These are phyloP conservation scores for Macrosoma leucophasiata DNA, from an alignment of 2,888 invertebrate genomes.

Conservation along the genomic window DNA sequence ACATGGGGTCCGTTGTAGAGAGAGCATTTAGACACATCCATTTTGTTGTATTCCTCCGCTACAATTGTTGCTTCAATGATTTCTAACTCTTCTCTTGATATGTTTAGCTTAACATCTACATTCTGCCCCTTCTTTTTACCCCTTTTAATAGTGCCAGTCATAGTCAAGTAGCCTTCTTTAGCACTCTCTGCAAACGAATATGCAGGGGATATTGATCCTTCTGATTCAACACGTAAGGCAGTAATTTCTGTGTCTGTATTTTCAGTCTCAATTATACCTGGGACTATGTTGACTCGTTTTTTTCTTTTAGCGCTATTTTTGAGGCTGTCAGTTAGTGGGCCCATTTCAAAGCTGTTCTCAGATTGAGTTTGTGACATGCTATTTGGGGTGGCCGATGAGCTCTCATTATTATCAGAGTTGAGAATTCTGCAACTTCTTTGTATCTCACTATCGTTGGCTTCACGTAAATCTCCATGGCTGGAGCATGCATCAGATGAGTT, in stretches of 20 bases:
- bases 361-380: slow-evolving; percentile 68
- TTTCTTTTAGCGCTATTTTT: slow-evolving; percentile 70
- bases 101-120: slow-evolving; percentile 82
- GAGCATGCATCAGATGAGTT: slow-evolving; percentile 71
- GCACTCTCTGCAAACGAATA: slow-evolving; percentile 71
- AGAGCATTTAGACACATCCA: slow-evolving; percentile 74
- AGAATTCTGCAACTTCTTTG: slow-evolving; percentile 51
- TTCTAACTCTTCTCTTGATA: slow-evolving; percentile 82
- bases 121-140: slow-evolving; percentile 83
- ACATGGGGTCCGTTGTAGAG: slow-evolving; percentile 79
- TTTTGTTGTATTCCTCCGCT: slow-evolving; percentile 74
- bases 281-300: slow-evolving; percentile 79
- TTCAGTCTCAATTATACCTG: slow-evolving; percentile 62
- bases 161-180: slow-evolving; percentile 78
- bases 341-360: slow-evolving; percentile 69
- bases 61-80: slow-evolving; percentile 79
- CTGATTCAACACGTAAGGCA: slow-evolving; percentile 56
- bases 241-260: slow-evolving; percentile 60
- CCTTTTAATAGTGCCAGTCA: slow-evolving; percentile 83
- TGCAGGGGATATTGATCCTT: slow-evolving; percentile 71
- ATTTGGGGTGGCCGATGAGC: slow-evolving; percentile 59
- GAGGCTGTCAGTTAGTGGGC: slow-evolving; percentile 57
- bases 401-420: slow-evolving; percentile 55
- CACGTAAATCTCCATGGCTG: slow-evolving; percentile 62
- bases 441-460: slow-evolving; percentile 49